Base-by-base conservation (phyloP, 2,113 vertebrate genomes). In the Melanerpes aurifrons region DNA sequence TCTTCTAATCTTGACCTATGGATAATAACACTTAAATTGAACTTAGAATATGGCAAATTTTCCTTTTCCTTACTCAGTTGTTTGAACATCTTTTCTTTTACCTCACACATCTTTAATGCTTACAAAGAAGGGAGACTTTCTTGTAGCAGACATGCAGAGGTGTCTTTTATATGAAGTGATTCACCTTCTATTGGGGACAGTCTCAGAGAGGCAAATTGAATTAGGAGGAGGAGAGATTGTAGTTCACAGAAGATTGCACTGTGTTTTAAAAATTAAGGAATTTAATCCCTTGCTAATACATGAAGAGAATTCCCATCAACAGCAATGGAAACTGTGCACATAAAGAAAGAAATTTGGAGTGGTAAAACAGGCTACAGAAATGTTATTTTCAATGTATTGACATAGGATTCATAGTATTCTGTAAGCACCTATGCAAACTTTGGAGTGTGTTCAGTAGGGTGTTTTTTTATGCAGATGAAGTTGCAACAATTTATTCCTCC, bases 151-250 rank as follows among this genome's bases (percentile, higher is more conserved):
- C 76, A 15, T 20, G 25, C 29, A 83, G 80, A 89, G 74, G 82
- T 96, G 93, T 86, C 94, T 94, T 95, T 94, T 69, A 7, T 22
- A 11, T 47, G 17, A 82, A 45, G 83, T 22, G 29, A 80, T 78
- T 96, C 70, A 73, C 79, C 71, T 93, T 88, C 37, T 87, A 0
- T 12, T 43, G 35, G 40, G 43, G 57, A 79, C 68, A 29, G 37
- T 74, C 56, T 84, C 31, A 47, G 79, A 56, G 61, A 91, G 69
- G 45, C n/a, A 90, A 92, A 94, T 78, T 89, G 68, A 94, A 89
- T 94, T 89, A 96, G 25, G 47, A 83, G n/a, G 31, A 91, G 29
- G 31, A 76, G 50, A 81, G 32, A 28, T 84, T 84, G 61, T 71
- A 75, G 32, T 80, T 94, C 68, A 25, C 14, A 47, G 81, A 72